phyloP scores from a whole-genome alignment of 2,888 invertebrate species.

The Torymus texanus region DNA sequence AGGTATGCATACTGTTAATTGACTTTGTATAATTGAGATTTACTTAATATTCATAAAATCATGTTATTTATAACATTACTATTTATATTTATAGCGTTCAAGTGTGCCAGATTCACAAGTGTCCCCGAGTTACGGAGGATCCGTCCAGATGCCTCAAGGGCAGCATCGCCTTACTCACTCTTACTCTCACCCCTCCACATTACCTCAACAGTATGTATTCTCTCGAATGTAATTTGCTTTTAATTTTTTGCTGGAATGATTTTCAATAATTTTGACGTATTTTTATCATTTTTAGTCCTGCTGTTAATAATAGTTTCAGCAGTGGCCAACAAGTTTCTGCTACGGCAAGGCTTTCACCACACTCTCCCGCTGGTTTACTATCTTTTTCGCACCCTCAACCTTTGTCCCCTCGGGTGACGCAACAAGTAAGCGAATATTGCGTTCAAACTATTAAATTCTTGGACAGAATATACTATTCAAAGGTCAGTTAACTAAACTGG shows the following conservation, averaged over 20 bases:
- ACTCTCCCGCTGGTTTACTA: slow-evolving; percentile 74
- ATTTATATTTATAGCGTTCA: slow-evolving; percentile 72
- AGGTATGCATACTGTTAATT: slow-evolving; percentile 73
- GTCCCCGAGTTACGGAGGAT: slow-evolving; percentile 80
- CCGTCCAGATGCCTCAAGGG: slow-evolving; percentile 74
- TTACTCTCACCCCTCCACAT: slow-evolving; percentile 72
- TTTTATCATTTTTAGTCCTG: slow-evolving; percentile 63
- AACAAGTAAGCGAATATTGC: slow-evolving; percentile 72
- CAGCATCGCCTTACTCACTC: slow-evolving; percentile 74
- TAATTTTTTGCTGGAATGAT: neutral
- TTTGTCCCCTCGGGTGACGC: slow-evolving; percentile 78
- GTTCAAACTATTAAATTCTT: too few relatives aligned
- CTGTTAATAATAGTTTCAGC: slow-evolving; percentile 74
- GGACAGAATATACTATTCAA: too few relatives aligned
- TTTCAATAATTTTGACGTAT: too few relatives aligned
- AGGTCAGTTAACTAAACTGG: neutral
- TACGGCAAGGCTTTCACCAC: slow-evolving; percentile 78
- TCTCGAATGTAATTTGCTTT: slow-evolving; percentile 16
- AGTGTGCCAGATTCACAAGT: slow-evolving; percentile 78
- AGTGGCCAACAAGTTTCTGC: slow-evolving; percentile 74
- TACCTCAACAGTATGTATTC: slow-evolving; percentile 71
- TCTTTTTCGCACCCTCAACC: slow-evolving; percentile 77
- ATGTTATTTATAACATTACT: neutral
- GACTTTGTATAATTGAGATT: neutral
- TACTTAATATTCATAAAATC: neutral